These are phyloP conservation scores for Semnornis frantzii DNA, from an alignment of 2,113 vertebrate species.

Conservation along the genomic window DNA sequence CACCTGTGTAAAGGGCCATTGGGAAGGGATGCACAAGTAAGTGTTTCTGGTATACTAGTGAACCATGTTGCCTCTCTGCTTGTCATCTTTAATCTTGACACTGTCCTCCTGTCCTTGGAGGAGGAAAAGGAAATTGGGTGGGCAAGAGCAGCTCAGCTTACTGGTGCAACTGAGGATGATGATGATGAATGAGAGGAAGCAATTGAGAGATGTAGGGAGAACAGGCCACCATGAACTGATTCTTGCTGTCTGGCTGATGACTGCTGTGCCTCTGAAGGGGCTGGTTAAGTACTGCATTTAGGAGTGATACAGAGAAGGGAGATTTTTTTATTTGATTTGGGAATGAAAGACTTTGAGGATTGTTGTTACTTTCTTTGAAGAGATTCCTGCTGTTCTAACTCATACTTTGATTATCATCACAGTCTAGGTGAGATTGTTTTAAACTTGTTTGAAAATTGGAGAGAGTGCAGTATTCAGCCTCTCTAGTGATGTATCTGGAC, in stretches of 20 bases:
- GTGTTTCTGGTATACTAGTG: background rate
- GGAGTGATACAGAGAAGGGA: background rate
- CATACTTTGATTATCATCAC: background rate
- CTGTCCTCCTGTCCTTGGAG: background rate
- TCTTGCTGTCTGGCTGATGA: background rate
- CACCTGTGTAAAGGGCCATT: background rate
- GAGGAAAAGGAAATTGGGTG: background rate
- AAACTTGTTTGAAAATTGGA: background rate
- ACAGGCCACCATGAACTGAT: fast-evolving
- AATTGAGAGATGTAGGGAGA: fast-evolving
- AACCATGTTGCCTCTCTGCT: background rate
- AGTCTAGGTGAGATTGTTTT: background rate
- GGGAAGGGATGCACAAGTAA: background rate
- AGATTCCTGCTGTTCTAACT: background rate
- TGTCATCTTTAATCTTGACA: background rate
- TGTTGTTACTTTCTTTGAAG: background rate
- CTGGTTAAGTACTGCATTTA: background rate
- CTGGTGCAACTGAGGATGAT: background rate
- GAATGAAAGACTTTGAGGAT: background rate
- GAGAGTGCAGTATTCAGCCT: background rate
- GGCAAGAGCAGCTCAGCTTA: background rate
- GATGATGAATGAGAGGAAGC: background rate
- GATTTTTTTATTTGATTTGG: background rate
- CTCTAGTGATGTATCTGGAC: background rate
- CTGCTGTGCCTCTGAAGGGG: background rate